Percentiles rank a stretch among this genome's conserved stretches.
phyloP scores from a whole-genome alignment of 2,113 vertebrate species.

The Lucifuga dentata region DNA sequence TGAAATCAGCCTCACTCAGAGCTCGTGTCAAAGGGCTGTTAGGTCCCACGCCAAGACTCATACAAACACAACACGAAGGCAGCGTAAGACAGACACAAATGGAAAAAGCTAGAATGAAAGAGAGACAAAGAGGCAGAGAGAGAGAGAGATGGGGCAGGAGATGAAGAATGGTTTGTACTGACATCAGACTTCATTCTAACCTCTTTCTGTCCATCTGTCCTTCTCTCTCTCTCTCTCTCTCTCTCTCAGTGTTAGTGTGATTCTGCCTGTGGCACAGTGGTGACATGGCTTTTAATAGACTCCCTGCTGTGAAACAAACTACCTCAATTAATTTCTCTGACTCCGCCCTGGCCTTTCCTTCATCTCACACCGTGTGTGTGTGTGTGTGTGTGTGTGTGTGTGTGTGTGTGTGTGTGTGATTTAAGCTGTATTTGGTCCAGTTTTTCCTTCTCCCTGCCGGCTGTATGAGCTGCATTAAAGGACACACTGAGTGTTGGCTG shows the following conservation, averaged over 20 bases:
- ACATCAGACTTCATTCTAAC: constrained; percentile 29
- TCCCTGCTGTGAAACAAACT: constrained; percentile 85
- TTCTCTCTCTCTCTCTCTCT: constrained; percentile 17
- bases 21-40: too few species aligned
- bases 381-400: constrained; percentile 18
- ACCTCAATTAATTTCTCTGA: constrained; percentile 84
- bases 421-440: constrained; percentile 52
- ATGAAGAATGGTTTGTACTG: constrained; percentile 45
- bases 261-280: constrained; percentile 79
- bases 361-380: constrained; percentile 48
- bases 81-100: constrained; percentile 32
- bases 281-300: constrained; percentile 87
- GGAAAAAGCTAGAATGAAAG: constrained; percentile 9
- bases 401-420: constrained; percentile 66
- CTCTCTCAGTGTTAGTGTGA: constrained; percentile 61
- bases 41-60: too few species aligned
- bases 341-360: constrained; percentile 79
- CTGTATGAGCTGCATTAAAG: constrained; percentile 43
- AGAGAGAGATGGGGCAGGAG: constrained; percentile 22
- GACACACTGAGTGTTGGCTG: background rate
- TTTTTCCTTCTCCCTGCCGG: constrained; percentile 43
- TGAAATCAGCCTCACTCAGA: too few species aligned
- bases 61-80: too few species aligned
- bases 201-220: constrained; percentile 10
- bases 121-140: background rate